These are phyloP conservation scores for Leucoraja erinaceus DNA, from an alignment of 2,113 vertebrate genomes.

Conservation along the genomic window DNA sequence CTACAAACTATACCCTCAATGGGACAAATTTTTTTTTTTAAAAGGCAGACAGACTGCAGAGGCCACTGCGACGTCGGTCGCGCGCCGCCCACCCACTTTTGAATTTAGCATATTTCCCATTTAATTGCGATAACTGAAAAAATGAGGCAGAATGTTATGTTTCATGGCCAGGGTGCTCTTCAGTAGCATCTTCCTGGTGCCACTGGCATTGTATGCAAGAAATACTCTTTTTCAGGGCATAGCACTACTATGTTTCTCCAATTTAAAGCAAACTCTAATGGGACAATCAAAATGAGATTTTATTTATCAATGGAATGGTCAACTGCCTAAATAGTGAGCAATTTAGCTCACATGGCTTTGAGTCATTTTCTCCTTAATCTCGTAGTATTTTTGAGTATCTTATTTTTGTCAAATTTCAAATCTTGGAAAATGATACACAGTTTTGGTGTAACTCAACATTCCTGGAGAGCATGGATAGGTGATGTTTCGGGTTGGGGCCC, in stretches of 20 bases:
- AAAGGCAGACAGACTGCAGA: too few relatives aligned
- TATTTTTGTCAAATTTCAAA: background rate
- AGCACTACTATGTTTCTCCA: background rate
- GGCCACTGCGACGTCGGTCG: too few relatives aligned
- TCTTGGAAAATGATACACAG: background rate
- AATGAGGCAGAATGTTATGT: background rate
- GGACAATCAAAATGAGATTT: background rate
- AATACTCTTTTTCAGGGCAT: background rate
- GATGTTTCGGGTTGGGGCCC: too few relatives aligned
- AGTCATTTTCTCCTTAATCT: background rate
- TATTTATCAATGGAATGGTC: background rate
- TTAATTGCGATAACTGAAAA: background rate
- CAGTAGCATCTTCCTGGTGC: background rate
- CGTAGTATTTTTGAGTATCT: background rate
- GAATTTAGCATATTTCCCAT: background rate
- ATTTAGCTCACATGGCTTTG: background rate
- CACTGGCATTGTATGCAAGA: background rate
- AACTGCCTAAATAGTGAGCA: background rate
- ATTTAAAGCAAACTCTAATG: background rate
- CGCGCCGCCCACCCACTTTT: too few relatives aligned
- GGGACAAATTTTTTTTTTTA: too few relatives aligned
- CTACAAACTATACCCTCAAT: too few relatives aligned
- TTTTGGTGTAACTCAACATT: too few relatives aligned
- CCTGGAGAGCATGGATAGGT: too few relatives aligned
- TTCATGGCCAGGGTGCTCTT: background rate